Base-by-base conservation (phyloP, 2,797 vertebrate genomes). In the Micromesistius poutassou region DNA sequence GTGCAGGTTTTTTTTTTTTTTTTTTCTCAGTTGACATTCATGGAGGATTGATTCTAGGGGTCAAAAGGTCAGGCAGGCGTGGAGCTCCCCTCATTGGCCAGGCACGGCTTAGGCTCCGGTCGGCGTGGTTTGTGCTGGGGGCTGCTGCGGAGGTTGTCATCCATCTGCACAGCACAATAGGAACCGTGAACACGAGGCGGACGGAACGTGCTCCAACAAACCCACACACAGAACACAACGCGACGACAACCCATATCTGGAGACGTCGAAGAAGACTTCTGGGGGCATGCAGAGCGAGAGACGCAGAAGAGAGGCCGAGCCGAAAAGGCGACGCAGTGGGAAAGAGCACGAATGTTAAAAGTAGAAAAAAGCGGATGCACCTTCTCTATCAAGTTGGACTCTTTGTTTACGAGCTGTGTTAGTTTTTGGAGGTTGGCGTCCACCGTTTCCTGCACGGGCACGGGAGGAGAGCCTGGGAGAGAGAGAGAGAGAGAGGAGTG, bases 361-460 rank as follows among this genome's bases (percentile, higher is more conserved):
- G 30, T 30, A 31, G 68, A 33, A 30, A 30, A 71, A 71, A 94
- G 74, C 86, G 90, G 91, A 92, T 89, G 92, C 91, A 99, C 98
- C 98, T 99, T 99, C 94, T 99, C 97, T 93, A 99, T 99, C 90
- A 99, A 93, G 95, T 97, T 99, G 95, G 97, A 98, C 89, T 99
- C 98, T 95, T 99, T 98, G 95, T 98, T 98, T 95, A 99, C 97
- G 95, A 99, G 98, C 80, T 99, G 97, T 81, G 97, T 99, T 93
- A 99, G 95, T 95, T 99, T 99, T 95, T 97, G 97, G 66, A 99
- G 96, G 93, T 99, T 98, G 91, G 96, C 97, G 89, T 99, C 98
- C 92, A 96, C 92, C 70, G 89, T 91, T 89, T 98, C 96, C 92
- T 96, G 96, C 92, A 94, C 94, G 91, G 93, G 84, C 25, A 93